Percentiles rank a stretch among this genome's conserved stretches.
phyloP scores from a whole-genome alignment of 2,888 invertebrate genomes.

The Chrysolina oricalcia region DNA sequence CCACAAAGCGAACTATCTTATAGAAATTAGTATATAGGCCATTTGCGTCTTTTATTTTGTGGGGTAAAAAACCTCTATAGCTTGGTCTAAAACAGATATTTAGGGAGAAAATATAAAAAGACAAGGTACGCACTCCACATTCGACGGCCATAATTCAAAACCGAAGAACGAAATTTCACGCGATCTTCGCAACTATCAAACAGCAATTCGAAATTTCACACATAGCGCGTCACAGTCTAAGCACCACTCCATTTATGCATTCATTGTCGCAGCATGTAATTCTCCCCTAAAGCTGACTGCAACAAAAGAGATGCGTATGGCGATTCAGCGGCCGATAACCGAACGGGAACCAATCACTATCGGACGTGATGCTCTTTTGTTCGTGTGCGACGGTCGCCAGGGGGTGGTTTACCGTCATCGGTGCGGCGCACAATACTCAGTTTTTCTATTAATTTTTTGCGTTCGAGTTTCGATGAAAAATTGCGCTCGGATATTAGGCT shows the following conservation, averaged over 20 bases:
- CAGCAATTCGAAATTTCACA: constrained; percentile 64
- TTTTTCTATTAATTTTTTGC: constrained; percentile 38
- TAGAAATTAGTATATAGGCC: too few species aligned
- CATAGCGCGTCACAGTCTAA: constrained; percentile 60
- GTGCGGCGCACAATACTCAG: constrained; percentile 29
- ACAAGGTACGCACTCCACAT: not conserved
- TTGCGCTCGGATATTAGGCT: not conserved
- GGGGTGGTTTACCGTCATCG: constrained; percentile 56
- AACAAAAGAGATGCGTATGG: constrained; percentile 68
- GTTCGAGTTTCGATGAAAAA: constrained; percentile 25
- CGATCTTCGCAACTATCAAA: constrained; percentile 60
- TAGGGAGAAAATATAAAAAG: too few species aligned
- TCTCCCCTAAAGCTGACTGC: constrained; percentile 60
- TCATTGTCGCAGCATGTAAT: constrained; percentile 50
- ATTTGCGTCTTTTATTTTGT: too few species aligned
- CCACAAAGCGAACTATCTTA: too few species aligned
- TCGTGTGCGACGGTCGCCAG: constrained; percentile 56
- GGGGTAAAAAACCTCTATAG: too few species aligned
- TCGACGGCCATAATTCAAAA: too few species aligned
- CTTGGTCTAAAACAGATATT: too few species aligned
- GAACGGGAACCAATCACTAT: constrained; percentile 66
- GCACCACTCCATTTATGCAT: constrained; percentile 46
- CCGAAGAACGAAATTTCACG: constrained; percentile 58
- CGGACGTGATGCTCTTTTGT: constrained; percentile 64
- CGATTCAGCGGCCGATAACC: constrained; percentile 68